Base-by-base conservation (phyloP, 2,888 invertebrate species). In the Pseudeuparius sepicola region DNA sequence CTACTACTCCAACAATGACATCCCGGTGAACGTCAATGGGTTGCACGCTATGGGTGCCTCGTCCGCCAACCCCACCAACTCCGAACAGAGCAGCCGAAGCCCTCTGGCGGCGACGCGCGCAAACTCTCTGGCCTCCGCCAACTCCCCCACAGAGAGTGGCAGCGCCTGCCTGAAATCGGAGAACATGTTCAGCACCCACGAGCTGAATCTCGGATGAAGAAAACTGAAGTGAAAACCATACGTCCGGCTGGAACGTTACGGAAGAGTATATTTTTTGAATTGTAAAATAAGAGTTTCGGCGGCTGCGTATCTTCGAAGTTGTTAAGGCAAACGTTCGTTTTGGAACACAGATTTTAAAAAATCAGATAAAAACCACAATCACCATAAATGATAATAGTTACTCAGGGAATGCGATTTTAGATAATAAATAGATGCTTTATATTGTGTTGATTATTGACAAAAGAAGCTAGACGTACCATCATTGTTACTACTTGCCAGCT, bases 81-180 rank as follows among this genome's bases (percentile, higher is more conserved):
- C 55, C 34, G 58, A 59, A 36, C 47, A 47, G 48, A 77, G 73
- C 45, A 73, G 77, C 53, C 70, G 78, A 39, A 77, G 77, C 42
- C 78, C 78, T 34, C 59, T 78, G 48, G 78, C 78, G 41, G 78
- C 78, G 14, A 79, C 78, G 23, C 63, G 78, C 45, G 78, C 78
- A 15, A 78, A 77, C 55, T 78, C 77, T 14, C 64, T 78, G 37
- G 77, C 76, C 4, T 75, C 75, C 39, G 78, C 78, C 16, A 75
- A 78, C 26, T 78, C 78, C 24, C 78, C 78, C 24, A 78, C 76
- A 43, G 63, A 61, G 34, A 63, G 63, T 49, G 78, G 78, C 46
- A 77, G 77, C 56, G 78, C 77, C 40, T 76, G 77, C 58, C 68
- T 75, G 41, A 77, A 77, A 56, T 67, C 70, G 41, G 76, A 77